A percentile compares a stretch with the other conserved stretches of the same genome.
phyloP scores from a whole-genome alignment of 2,888 invertebrate species.

The Calameuta idolon region DNA sequence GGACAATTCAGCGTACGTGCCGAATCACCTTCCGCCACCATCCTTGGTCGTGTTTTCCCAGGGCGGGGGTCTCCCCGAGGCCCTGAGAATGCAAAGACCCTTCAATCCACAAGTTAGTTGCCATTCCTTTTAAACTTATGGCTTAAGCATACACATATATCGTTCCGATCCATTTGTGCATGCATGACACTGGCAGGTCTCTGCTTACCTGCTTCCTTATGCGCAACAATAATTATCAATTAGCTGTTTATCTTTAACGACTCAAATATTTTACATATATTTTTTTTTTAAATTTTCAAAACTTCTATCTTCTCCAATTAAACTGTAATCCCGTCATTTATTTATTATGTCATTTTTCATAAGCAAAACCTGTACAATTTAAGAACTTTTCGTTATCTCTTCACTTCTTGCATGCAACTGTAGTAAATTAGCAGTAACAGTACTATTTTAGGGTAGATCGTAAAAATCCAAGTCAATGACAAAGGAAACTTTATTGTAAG shows the following conservation, averaged over 20 bases:
- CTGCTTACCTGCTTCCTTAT: not conserved
- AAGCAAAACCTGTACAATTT: not conserved
- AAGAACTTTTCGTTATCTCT: not conserved
- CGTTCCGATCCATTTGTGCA: not conserved
- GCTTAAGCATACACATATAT: not conserved
- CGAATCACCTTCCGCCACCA: conserved; percentile 80
- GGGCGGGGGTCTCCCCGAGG: conserved; percentile 80
- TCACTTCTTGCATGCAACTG: not conserved
- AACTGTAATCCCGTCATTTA: not conserved
- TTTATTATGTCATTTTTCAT: not conserved
- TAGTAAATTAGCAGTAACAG: not conserved
- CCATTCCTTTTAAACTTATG: conserved; percentile 23
- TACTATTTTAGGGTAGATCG: not conserved
- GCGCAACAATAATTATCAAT: not conserved
- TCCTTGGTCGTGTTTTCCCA: conserved; percentile 82
- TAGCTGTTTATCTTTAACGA: not conserved
- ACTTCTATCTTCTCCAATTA: not conserved
- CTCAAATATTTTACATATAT: not conserved
- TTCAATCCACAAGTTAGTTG: conserved; percentile 77
- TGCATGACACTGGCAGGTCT: not conserved
- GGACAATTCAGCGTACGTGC: conserved; percentile 82
- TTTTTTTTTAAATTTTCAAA: not conserved
- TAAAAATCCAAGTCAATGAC: not conserved
- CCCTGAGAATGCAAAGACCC: conserved; percentile 80
- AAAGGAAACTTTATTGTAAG: not conserved